phyloP scores from a whole-genome alignment of 2,113 vertebrate genomes.

The Rana temporaria region DNA sequence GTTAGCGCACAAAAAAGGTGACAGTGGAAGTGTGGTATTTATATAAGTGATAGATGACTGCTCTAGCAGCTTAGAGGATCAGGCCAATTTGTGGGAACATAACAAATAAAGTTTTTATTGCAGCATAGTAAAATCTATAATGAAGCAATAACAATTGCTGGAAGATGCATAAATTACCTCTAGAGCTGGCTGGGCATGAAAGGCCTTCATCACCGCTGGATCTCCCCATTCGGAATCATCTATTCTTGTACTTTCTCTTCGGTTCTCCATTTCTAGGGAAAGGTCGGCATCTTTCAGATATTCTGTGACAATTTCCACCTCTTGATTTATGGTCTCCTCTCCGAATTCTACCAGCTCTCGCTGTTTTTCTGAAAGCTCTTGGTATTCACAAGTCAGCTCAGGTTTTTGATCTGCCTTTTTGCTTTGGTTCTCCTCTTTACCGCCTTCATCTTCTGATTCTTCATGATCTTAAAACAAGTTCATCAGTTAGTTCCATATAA shows the following conservation, averaged over 20 bases:
- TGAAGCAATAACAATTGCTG: too few species aligned
- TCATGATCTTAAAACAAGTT: constrained; percentile 40
- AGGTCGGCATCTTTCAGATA: background rate
- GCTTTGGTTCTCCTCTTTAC: constrained; percentile 20
- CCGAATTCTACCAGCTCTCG: background rate
- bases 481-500: too few species aligned
- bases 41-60: too few species aligned
- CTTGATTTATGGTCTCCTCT: background rate
- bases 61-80: too few species aligned
- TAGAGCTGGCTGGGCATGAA: constrained; percentile 75
- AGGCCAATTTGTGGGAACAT: too few species aligned
- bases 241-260: background rate
- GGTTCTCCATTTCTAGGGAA: background rate
- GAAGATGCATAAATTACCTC: constrained; percentile 71
- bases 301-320: constrained; percentile 16
- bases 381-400: constrained; percentile 7
- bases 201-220: constrained; percentile 82
- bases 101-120: too few species aligned
- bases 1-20: too few species aligned
- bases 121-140: too few species aligned
- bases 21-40: too few species aligned
- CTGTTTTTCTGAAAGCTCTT: constrained; percentile 11
- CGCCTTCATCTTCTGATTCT: constrained; percentile 43
- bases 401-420: background rate
- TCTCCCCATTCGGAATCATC: constrained; percentile 73